Percentiles rank a stretch among this genome's conserved stretches.
Conservation (phyloP, 2,113 vertebrate species). For the Festucalex cinctus region DNA sequence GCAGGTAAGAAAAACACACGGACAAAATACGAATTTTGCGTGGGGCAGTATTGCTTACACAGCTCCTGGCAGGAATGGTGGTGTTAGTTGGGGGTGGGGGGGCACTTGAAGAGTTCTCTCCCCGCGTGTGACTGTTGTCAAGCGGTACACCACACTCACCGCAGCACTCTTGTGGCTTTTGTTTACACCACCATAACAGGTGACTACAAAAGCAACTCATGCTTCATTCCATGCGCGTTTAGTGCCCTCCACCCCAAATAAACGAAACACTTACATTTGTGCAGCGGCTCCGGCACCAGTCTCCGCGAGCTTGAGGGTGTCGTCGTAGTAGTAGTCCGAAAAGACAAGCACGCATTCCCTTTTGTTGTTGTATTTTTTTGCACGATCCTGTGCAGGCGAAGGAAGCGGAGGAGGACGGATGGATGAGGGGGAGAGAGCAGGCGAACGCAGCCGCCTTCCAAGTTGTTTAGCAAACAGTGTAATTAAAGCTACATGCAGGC, state of each 20-base stretch:
- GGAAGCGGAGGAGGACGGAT: conserved; percentile 46
- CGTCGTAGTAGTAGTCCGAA: conserved; percentile 56
- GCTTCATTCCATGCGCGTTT: conserved; percentile 23
- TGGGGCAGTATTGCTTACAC: neutral
- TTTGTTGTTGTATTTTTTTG: conserved; percentile 28
- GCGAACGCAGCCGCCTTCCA: conserved; percentile 64
- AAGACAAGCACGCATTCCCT: conserved; percentile 67
- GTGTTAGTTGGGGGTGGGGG: neutral
- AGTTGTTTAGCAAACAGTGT: conserved; percentile 68
- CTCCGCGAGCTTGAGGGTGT: conserved; percentile 54
- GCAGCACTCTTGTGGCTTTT: conserved; percentile 54
- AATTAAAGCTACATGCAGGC: conserved; percentile 72
- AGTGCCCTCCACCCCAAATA: conserved; percentile 51
- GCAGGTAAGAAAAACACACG: conserved; percentile 36
- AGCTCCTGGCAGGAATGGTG: neutral
- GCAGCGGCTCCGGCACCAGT: conserved; percentile 65
- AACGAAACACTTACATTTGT: conserved; percentile 67
- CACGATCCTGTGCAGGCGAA: conserved; percentile 60
- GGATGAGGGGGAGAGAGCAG: conserved; percentile 31
- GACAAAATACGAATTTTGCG: neutral
- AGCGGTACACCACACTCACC: conserved; percentile 33
- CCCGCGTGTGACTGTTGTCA: conserved; percentile 41
- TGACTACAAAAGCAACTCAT: conserved; percentile 42
- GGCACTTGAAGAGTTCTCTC: conserved; percentile 43
- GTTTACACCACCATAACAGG: conserved; percentile 66